Base-by-base conservation (phyloP, 1,140 invertebrate species). In the Monochamus saltuarius region DNA sequence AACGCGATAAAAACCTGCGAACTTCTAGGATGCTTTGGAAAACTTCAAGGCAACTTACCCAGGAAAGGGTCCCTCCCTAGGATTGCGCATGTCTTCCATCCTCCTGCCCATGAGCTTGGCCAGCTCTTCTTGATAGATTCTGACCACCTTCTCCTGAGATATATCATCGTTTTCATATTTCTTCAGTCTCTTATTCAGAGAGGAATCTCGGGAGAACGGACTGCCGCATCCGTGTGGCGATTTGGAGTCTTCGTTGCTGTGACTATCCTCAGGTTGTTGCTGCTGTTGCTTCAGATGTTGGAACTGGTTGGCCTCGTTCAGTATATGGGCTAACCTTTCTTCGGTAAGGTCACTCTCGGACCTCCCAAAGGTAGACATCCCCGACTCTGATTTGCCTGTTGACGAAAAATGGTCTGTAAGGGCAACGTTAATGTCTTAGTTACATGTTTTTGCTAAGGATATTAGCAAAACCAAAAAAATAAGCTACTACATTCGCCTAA, bases 101-200 rank as follows among this genome's bases (percentile, higher is more conserved):
- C 88, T 78, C 67, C 88, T 80, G 34, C 89, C 89, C 86, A 95
- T 94, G 13, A 98, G 84, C 75, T 97, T 97, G 42, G 91, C 89
- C 39, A 98, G 79, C 73, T 98, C 94, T 75, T 98, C 95, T 69
- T 98, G 94, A 75, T 99, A 99, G 70, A 99, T 95, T 71, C 94
- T 85, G 11, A 94, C 89, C 66, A 99, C 94, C 79, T 98, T 97
- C 74, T 98, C 97, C 78, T 97, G 95, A 43, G 95, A 89, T 79
- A 97, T 92, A 80, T 97, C 93, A 75, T 96, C 94, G 75, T 95
- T 94, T 77, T 93, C 89, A 74, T 92, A 90, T 71, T 94, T 91
- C 69, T 90, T 86, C 57, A 92, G 79, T 77, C 89, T 84, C 76
- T 88, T 83, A 65, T 87, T 88, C 75, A 87, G 84, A 70, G 82